A percentile compares a stretch with the other conserved stretches of the same genome.
Evolutionary conservation across 2,888 invertebrate genomes (phyloP).

Genomic region (Aphodius sticticus): DNA sequence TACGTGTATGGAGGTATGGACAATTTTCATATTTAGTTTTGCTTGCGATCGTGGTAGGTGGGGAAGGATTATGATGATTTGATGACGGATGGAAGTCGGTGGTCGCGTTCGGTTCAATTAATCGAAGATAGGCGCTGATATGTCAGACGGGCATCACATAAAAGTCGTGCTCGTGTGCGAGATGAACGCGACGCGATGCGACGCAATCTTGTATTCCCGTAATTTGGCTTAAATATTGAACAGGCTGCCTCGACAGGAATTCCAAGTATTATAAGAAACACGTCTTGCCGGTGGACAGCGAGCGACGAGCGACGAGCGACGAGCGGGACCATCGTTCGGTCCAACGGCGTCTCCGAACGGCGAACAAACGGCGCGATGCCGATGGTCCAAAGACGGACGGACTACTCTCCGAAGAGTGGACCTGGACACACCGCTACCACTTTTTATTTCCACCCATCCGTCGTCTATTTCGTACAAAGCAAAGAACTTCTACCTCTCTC

Average conservation of each 20-base stretch:
- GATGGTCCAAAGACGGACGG: not conserved
- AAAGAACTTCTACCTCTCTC: not conserved
- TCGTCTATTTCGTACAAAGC: no score
- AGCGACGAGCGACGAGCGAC: not conserved
- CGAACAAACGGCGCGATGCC: not conserved
- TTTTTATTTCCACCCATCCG: not conserved
- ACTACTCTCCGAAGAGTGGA: not conserved
- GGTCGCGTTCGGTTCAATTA: no score
- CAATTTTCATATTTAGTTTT: no score
- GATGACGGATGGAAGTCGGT: not conserved
- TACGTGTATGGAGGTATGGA: no score
- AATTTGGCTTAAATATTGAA: slow-evolving; percentile 4
- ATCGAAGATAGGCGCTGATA: not conserved
- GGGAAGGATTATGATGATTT: not conserved
- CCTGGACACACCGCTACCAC: not conserved
- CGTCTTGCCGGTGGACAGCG: slow-evolving; percentile 4
- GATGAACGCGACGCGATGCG: not conserved
- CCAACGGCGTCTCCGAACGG: not conserved
- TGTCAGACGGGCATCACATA: not conserved
- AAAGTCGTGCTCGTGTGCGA: not conserved
- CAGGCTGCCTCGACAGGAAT: slow-evolving; percentile 4
- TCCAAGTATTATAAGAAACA: slow-evolving; percentile 4
- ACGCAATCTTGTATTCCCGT: not conserved
- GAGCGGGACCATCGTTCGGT: not conserved
- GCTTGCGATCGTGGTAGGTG: no score